phyloP scores from a whole-genome alignment of 30 jellyfish, hydroid and myxozoan genomes.

The Catostylus mosaicus region DNA sequence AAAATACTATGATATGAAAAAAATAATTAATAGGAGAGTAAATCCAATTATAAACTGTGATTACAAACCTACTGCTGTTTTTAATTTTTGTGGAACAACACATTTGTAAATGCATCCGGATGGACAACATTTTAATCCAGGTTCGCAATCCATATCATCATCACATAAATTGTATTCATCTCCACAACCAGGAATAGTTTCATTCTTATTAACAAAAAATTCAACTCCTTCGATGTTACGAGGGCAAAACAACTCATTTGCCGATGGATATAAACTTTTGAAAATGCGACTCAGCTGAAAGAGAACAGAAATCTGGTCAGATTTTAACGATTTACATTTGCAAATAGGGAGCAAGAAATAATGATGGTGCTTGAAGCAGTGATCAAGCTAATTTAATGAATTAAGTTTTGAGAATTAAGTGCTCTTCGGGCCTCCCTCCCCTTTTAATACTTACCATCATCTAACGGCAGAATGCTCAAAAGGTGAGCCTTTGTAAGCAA shows the following conservation, averaged over 20 bases:
- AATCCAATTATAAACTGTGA: not conserved
- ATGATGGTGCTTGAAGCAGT: not conserved
- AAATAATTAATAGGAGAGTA: not conserved
- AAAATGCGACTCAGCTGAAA: constrained; percentile 25
- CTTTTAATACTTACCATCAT: too few species aligned
- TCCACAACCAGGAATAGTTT: constrained; percentile 39
- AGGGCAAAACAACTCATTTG: constrained; percentile 58
- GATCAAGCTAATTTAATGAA: not conserved
- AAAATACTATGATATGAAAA: too few species aligned
- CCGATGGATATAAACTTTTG: constrained; percentile 22
- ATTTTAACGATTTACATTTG: not conserved
- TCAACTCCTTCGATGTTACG: constrained; percentile 29
- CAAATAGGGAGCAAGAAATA: not conserved
- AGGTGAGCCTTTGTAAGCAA: too few species aligned
- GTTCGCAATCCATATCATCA: constrained; percentile 48
- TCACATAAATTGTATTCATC: constrained; percentile 44
- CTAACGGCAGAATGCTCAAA: too few species aligned
- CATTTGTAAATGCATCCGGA: constrained; percentile 68
- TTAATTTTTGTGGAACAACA: constrained; percentile 38
- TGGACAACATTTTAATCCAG: constrained; percentile 61
- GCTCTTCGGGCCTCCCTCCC: too few species aligned
- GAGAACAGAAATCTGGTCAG: not conserved
- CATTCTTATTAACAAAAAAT: constrained; percentile 1
- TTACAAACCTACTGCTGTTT: constrained; percentile 44
- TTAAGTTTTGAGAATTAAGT: too few species aligned